Percentiles rank a stretch among this genome's conserved stretches.
These are phyloP conservation scores for Calyptomena viridis DNA, from an alignment of 2,113 vertebrate genomes.

Conservation along the genomic window DNA sequence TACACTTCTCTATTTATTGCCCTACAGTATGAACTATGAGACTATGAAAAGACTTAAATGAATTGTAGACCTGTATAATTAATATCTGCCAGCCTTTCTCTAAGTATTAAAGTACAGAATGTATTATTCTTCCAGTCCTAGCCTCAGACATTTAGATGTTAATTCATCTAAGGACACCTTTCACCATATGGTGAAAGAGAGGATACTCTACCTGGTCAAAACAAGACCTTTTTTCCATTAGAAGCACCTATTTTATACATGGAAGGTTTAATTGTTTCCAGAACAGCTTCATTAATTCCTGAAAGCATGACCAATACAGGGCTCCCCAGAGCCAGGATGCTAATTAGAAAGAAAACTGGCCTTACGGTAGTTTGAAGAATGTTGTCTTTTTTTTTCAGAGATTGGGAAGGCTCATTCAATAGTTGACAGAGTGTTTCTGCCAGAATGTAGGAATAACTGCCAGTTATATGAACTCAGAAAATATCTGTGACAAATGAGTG, in stretches of 20 bases:
- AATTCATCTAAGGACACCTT: conserved; percentile 45
- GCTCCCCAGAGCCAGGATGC: conserved; percentile 41
- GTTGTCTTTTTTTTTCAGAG: conserved; percentile 28
- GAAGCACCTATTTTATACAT: conserved; percentile 30
- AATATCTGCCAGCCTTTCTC: background rate
- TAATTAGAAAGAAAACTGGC: conserved; percentile 67
- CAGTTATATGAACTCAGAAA: background rate
- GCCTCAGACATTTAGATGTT: background rate
- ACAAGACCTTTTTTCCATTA: conserved; percentile 43
- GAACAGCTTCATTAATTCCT: conserved; percentile 66
- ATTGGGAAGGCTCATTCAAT: background rate
- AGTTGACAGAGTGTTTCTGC: background rate
- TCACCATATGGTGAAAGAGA: conserved; percentile 21
- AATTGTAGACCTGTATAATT: conserved; percentile 2
- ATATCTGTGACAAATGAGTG: conserved; percentile 9
- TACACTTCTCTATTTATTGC: background rate
- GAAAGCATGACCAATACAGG: conserved; percentile 47
- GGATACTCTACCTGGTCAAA: background rate
- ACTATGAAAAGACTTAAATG: background rate
- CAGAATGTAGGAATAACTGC: conserved; percentile 6
- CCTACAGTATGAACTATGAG: background rate
- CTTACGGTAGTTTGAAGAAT: conserved; percentile 25
- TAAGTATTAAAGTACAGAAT: background rate
- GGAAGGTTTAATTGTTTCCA: conserved; percentile 59
- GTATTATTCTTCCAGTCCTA: background rate